Conservation (phyloP, 2,113 vertebrate species). For the Poeciliopsis prolifica region DNA sequence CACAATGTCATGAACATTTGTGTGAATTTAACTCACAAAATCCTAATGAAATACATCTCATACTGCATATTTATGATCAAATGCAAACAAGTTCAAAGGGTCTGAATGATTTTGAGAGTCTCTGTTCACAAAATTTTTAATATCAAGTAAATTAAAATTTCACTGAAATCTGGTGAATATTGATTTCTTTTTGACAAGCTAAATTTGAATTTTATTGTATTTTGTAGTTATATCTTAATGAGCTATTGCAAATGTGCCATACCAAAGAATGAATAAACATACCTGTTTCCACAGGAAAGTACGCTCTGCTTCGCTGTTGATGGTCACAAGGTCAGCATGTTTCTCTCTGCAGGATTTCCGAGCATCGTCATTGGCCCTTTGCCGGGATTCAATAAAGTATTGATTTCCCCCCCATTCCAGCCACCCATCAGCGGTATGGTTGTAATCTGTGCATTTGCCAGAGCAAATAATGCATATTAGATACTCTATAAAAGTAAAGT, state of each 20-base stretch:
- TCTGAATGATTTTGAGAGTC: background rate
- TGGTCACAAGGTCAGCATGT: constrained; percentile 85
- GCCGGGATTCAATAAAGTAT: constrained; percentile 86
- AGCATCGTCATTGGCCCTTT: constrained; percentile 81
- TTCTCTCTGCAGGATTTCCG: constrained; percentile 83
- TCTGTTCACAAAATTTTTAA: background rate
- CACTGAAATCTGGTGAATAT: background rate
- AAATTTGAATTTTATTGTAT: background rate
- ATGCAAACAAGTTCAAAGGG: background rate
- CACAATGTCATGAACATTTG: background rate
- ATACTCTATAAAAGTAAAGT: constrained; percentile 53
- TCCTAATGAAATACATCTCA: background rate
- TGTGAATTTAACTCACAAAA: background rate
- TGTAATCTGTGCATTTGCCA: constrained; percentile 74
- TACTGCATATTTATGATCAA: background rate
- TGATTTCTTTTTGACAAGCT: background rate
- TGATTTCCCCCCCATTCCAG: constrained; percentile 82
- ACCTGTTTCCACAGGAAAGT: constrained; percentile 88
- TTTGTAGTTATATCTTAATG: background rate
- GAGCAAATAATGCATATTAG: background rate
- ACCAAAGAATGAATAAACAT: constrained; percentile 12
- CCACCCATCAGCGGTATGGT: constrained; percentile 88
- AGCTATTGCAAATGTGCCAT: background rate
- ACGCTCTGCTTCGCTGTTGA: constrained; percentile 86
- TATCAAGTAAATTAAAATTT: no score